Conservation (phyloP, 2,888 invertebrate genomes). For the Pilophorus perplexus region DNA sequence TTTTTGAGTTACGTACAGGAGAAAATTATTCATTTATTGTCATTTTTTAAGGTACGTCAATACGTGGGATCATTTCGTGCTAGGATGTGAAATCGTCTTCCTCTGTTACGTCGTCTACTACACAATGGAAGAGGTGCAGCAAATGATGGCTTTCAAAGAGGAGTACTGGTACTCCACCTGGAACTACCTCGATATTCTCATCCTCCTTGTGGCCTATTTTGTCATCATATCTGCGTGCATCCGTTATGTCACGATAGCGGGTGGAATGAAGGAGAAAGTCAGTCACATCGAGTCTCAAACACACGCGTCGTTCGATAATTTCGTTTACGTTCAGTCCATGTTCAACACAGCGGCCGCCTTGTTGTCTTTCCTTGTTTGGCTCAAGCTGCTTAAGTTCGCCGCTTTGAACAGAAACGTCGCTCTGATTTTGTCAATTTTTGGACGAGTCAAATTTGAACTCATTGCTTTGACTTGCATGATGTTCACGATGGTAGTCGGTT, state of each 20-base stretch:
- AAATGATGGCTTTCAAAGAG: constrained; percentile 5
- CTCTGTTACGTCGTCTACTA: constrained; percentile 27
- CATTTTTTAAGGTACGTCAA: constrained; percentile 37
- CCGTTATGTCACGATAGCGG: constrained; percentile 8
- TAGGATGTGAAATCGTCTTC: constrained; percentile 35
- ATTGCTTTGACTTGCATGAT: constrained; percentile 21
- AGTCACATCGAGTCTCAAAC: constrained; percentile 5
- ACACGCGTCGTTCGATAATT: constrained; percentile 36
- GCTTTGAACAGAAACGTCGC: constrained; percentile 25
- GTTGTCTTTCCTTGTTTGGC: constrained; percentile 31
- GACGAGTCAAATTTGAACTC: constrained; percentile 18
- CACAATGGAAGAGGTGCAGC: constrained; percentile 30
- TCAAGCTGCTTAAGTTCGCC: constrained; percentile 32
- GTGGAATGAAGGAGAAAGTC: constrained; percentile 20
- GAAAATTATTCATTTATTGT: no score
- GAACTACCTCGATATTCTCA: constrained; percentile 19
- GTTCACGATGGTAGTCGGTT: constrained; percentile 21
- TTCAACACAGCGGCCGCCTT: constrained; percentile 22
- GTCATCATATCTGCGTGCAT: constrained; percentile 5
- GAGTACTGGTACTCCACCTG: constrained; percentile 9
- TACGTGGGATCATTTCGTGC: constrained; percentile 28
- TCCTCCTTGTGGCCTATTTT: constrained; percentile 24
- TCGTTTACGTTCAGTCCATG: constrained; percentile 18
- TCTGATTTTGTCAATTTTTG: constrained; percentile 23
- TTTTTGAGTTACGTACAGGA: no score